These are phyloP conservation scores for Xenotilapia flavipinnis DNA, from an alignment of 2,113 vertebrate genomes.

Conservation along the genomic window DNA sequence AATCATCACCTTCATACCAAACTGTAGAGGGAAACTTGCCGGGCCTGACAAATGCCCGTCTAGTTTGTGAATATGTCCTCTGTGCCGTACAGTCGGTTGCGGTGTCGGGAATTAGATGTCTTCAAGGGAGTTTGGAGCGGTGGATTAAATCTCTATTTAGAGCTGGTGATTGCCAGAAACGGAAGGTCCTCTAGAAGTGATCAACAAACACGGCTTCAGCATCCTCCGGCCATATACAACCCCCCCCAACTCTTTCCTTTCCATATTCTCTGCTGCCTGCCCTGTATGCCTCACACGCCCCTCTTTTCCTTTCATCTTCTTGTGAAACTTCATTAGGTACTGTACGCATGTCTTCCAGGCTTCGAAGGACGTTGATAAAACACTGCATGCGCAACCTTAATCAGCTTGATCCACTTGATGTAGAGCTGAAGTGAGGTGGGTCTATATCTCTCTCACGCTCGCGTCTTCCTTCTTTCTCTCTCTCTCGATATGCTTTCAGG, in stretches of 20 bases:
- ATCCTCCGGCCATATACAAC: not conserved
- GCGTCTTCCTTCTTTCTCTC: not conserved
- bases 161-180: constrained; percentile 21
- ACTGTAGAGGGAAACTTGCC: not conserved
- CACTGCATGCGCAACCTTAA: constrained; percentile 40
- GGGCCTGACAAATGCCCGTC: not conserved
- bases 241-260: not conserved
- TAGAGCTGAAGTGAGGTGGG: constrained; percentile 25
- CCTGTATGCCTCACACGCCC: not conserved
- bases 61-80: not conserved
- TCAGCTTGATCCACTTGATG: constrained; percentile 53
- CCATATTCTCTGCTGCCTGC: not conserved
- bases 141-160: constrained; percentile 50
- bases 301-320: constrained; percentile 54
- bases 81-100: not conserved
- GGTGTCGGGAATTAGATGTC: not conserved
- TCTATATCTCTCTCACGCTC: not conserved
- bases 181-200: constrained; percentile 18
- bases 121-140: not conserved
- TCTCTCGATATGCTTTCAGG: constrained; percentile 50
- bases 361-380: constrained; percentile 48
- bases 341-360: constrained; percentile 35
- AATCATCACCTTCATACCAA: not conserved
- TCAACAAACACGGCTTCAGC: not conserved
- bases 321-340: constrained; percentile 51